Conservation (phyloP, 2,888 invertebrate genomes). For the Pachydiplax longipennis region DNA sequence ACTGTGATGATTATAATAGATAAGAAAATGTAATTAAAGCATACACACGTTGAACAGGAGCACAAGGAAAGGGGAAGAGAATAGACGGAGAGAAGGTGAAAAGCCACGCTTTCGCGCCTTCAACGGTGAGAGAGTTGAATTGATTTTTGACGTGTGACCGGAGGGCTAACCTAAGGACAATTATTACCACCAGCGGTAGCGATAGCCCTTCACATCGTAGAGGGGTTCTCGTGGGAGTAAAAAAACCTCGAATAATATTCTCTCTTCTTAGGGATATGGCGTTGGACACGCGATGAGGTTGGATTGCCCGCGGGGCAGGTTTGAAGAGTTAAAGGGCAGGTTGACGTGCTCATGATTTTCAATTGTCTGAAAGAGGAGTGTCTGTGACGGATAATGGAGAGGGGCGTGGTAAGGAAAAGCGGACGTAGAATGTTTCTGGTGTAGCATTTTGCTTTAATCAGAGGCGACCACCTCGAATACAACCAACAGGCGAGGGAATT, state of each 20-base stretch:
- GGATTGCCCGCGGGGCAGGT: neutral
- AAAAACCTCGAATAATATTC: constrained; percentile 15
- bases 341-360: constrained; percentile 39
- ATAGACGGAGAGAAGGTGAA: neutral
- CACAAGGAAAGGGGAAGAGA: neutral
- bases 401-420: neutral
- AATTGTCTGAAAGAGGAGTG: constrained; percentile 24
- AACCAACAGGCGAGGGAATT: neutral
- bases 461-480: neutral
- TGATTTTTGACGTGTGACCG: constrained; percentile 38
- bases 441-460: constrained; percentile 14
- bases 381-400: constrained; percentile 23
- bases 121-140: neutral
- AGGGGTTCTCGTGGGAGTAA: neutral
- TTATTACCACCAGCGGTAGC: constrained; percentile 7
- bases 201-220: constrained; percentile 4
- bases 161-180: constrained; percentile 31
- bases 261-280: constrained; percentile 17
- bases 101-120: neutral
- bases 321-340: neutral
- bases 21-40: too few relatives aligned
- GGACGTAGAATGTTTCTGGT: neutral
- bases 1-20: too few relatives aligned
- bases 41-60: too few relatives aligned
- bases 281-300: neutral